Percentiles rank a stretch among this genome's conserved stretches.
phyloP scores from a whole-genome alignment of 2,113 vertebrate species.

The Catagonus wagneri region DNA sequence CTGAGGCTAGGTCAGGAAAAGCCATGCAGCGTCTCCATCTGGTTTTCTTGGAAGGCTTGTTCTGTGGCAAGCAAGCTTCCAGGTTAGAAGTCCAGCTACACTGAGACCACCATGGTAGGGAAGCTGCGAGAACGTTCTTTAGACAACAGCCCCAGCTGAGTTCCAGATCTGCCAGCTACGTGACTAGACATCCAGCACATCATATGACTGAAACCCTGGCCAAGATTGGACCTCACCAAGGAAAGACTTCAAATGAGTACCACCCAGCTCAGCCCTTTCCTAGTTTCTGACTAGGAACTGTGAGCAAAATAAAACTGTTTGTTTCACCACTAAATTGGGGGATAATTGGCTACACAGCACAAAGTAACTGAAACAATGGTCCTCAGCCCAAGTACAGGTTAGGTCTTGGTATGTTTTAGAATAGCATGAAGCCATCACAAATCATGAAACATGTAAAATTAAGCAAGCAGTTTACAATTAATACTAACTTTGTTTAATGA shows the following conservation, averaged over 20 bases:
- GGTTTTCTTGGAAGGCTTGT: background rate
- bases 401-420: background rate
- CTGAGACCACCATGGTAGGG: background rate
- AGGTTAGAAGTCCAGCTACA: background rate
- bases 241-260: background rate
- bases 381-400: background rate
- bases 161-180: too few relatives aligned
- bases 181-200: background rate
- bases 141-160: background rate
- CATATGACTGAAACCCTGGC: background rate
- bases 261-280: background rate
- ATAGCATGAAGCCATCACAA: background rate
- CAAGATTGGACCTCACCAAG: fast-evolving
- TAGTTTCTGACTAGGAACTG: background rate
- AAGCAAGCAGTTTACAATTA: background rate
- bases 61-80: background rate
- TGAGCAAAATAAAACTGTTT: background rate
- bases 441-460: background rate
- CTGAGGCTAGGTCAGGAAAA: background rate
- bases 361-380: background rate
- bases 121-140: background rate
- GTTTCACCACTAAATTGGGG: background rate
- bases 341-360: background rate
- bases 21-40: background rate
- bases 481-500: background rate